phyloP scores from a whole-genome alignment of 2,888 invertebrate genomes.

The Tetheella fluctuosa region DNA sequence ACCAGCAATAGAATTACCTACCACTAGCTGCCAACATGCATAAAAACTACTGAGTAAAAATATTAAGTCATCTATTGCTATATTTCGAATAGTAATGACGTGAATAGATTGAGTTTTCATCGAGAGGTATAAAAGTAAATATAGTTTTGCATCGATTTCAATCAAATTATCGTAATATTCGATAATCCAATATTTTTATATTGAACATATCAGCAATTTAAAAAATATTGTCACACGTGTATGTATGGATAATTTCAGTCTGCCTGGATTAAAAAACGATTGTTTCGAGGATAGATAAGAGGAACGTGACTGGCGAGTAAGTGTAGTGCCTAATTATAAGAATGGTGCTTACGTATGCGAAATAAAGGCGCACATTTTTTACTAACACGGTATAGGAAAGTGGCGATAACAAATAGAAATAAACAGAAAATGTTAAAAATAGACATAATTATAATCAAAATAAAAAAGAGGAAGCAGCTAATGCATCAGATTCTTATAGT shows the following conservation, averaged over 20 bases:
- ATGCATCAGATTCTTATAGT: too few species aligned
- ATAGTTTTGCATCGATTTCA: not conserved
- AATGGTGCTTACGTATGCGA: not conserved
- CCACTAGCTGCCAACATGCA: not conserved
- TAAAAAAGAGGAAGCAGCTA: too few species aligned
- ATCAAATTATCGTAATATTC: not conserved
- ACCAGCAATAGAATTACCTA: not conserved
- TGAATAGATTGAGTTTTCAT: not conserved
- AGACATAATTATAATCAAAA: too few species aligned
- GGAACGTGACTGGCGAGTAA: conserved; percentile 2
- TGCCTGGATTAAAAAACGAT: not conserved
- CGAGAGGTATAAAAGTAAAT: not conserved
- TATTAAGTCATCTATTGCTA: not conserved
- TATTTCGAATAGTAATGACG: not conserved
- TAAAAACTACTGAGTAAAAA: not conserved
- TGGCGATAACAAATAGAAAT: too few species aligned
- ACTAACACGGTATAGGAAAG: too few species aligned
- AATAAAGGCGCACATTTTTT: not conserved
- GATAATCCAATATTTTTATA: not conserved
- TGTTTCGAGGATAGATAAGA: conserved; percentile 1
- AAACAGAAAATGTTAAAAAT: too few species aligned
- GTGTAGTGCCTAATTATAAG: not conserved
- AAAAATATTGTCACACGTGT: conserved; percentile 1
- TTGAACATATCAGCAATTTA: not conserved
- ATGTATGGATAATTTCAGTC: conserved; percentile 7